Evolutionary conservation across 2,888 invertebrate genomes (phyloP), one percentile per base, ranked within the genome.

Genomic region (Aphidius colemani): DNA sequence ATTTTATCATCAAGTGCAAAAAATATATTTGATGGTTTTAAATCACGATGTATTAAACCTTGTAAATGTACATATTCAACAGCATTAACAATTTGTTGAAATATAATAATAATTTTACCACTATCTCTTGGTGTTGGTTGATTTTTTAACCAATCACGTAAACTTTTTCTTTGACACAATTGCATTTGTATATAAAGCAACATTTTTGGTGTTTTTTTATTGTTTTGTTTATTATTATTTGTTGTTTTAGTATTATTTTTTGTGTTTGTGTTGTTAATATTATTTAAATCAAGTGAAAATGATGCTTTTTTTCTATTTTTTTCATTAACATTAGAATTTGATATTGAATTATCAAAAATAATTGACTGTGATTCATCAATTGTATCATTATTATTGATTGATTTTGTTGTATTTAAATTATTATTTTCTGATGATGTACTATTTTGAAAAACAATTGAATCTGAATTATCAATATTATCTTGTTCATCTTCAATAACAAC

Each of bases 151-250:
- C 98, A 98, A 75, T 97, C 95, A 75, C 93, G 91, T 48, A 99
- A 85, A 69, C 94, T 96, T 75, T 94, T 91, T 74, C 90, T 89
- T 61, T 89, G 88, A 76, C 98, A 98, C 67, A 98, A 84, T 83
- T 98, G 96, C 98, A 98, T 98, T 85, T 98, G 98, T 80, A 98
- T 98, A 80, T 95, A 98, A 11, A 98, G 86, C 81, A 91, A 95
- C 78, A 91, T 88, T 77, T 86, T 86, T 7, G 83, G 46, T 59
- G 69, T 45, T 66, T 71, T 58, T 10, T 61, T 59, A n/a, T 64
- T 45, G 58, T 71, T 67, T 67, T 61, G 18, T 62, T 48, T 18
- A 58, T 3, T 9, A 8, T 48, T 50, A 50, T 18, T 59, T 55
- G 13, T 18, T 18, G 13, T 18, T 18, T 18, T 18, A 18, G 1